Base-by-base conservation (phyloP, 2,888 invertebrate species). In the Hypselothyrea guttata region DNA sequence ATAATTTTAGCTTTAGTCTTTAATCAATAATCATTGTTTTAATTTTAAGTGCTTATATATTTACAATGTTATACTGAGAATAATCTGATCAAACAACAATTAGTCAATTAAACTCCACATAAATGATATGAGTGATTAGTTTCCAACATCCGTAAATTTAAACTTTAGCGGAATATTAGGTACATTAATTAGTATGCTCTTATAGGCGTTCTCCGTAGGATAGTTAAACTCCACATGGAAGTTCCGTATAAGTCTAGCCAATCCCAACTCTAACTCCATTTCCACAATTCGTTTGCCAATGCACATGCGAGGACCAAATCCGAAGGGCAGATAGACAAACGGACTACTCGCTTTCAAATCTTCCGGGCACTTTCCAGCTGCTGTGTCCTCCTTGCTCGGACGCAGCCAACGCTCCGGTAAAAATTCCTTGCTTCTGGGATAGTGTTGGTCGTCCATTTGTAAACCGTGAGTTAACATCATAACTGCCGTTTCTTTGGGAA, bases 401-500 rank as follows among this genome's bases (percentile, higher is more conserved):
- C 91, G 92, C 18, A 91, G 57, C 96, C 96, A 96, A 18, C 96
- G 90, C 85, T 96, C 95, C 0, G 96, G 96, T 16, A 93, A 86
- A 79, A 92, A 96, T 58, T 93, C 91, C 0, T 90, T 83, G 0
- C 94, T 90, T 4, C 91, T 92, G 0, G 92, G 91, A 75, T 93
- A 95, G 71, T 90, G 94, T 65, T 94, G 91, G 47, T 92, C 90
- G 7, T 93, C 93, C 78, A 91, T 90, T 59, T 92, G 89, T 41
- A 93, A 92, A 75, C 94, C 92, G 13, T 92, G 91, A 70, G 93
- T 92, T 75, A 93, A 93, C 82, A 95, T 93, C 46, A 95, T 90
- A 0, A 95, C 92, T 85, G 94, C 93, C 0, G 94, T 93, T 38
- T 91, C 91, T 87, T 91, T 91, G 0, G 94, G 93, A 71, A 94